Base-by-base conservation (phyloP, 1,140 invertebrate species). In the Odontomachus brunneus region DNA sequence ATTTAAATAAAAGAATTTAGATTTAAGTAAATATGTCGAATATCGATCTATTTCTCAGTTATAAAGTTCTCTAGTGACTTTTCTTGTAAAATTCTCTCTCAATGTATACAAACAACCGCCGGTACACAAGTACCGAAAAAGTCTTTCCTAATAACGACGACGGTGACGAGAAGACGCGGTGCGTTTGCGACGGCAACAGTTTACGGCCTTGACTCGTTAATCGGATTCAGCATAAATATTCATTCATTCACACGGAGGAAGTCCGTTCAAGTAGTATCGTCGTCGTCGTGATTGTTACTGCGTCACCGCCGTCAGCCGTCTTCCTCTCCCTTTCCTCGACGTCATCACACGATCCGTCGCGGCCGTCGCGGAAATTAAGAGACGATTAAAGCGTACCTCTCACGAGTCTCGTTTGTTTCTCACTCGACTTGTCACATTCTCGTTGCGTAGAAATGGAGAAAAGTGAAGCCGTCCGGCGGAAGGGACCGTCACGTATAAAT, bases 191-290 rank as follows among this genome's bases (percentile, higher is more conserved):
- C 81, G 88, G 84, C 89, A 89, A 91, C 87, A 90, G 84, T 90
- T n/a, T 90, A 90, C 84, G 89, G 78, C 90, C 89, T 91, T 91
- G 89, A 90, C 88, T 89, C 82, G 87, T 62, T 89, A 90, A 90
- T 91, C 88, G 86, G 83, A 90, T 90, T 90, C 89, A 87, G 55
- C 83, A 91, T 91, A 90, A 83, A 91, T 91, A 90, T 90, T 91
- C 89, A 91, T 90, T 87, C 72, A 81, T 84, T 86, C 62, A 73
- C 65, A 84, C 71, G 83, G 78, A 89, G 89, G 87, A 91, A 89
- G 89, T 91, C 76, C 75, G 83, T 87, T 83, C 69, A 86, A 75
- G 81, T 80, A 88, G 51, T 69, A 82, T 86, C 66, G 75, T 84
- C 73, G 65, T 67, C 9, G 38, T 44, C 9, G 38, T 33, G 2